Evolutionary conservation across 2,113 vertebrate species (phyloP), one percentile per base, ranked within the genome.

Genomic region (Cercocebus atys): DNA sequence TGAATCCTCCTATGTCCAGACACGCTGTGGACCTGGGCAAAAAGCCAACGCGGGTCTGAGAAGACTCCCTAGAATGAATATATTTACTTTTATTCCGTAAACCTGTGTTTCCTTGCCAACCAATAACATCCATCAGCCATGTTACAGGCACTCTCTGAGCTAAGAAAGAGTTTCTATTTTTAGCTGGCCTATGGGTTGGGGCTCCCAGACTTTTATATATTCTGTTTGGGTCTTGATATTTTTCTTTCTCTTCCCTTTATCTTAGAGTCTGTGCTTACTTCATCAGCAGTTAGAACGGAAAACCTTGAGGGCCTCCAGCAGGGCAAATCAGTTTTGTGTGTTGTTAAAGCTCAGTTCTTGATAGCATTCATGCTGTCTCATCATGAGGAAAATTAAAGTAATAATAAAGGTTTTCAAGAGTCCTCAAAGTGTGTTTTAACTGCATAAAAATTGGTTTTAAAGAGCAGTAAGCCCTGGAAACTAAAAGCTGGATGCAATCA

Each of bases 361-460:
- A 96, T 45, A 68, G n/a, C 94, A 52, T 73, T 97, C 97, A 86
- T 52, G 0, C 86, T 59, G 75, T 38, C 43, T 97, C 98, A 98
- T 97, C 98, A 97, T 38, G 95, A 98, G 76, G 93, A 97, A 96
- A 89, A 96, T 98, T 95, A 97, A 40, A 12, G 38, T 86, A 92
- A 98, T 94, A 96, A 97, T 98, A 98, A 97, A 97, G 94, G 96
- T 86, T 94, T 97, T 98, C 97, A 96, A 97, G 95, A 97, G 95
- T 85, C 2, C 81, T 95, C 64, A 92, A 87, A 82, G 88, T 92
- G 52, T 64, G 70, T 91, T 98, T 92, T 93, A 86, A 95, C 57
- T 90, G 84, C 70, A 92, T 92, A 87, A 96, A 95, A 94, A 95
- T 66, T 90, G 95, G 50, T 88, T 95, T 94, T 95, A 50, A 96